Conservation (phyloP, 2,888 invertebrate species). For the Nasonovia ribisnigri region DNA sequence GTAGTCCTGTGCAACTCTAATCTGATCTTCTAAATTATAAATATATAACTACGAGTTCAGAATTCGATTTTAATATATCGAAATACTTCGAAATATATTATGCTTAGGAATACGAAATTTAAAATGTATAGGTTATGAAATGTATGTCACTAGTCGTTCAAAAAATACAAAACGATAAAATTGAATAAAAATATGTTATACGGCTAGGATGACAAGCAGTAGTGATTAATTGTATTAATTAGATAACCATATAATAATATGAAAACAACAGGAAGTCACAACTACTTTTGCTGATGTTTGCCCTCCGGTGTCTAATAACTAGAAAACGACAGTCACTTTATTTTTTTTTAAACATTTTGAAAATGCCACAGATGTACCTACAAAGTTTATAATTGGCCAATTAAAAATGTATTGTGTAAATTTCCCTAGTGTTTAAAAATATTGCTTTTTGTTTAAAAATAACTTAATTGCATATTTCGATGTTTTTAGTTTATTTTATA, state of each 20-base stretch:
- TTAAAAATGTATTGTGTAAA: too few species aligned
- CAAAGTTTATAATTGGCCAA: not conserved
- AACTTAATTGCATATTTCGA: too few species aligned
- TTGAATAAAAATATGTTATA: not conserved
- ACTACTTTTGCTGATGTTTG: not conserved
- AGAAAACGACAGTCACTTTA: not conserved
- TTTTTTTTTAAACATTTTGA: not conserved
- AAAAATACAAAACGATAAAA: not conserved
- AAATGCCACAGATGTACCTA: not conserved
- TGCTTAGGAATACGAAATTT: not conserved
- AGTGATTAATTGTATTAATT: not conserved
- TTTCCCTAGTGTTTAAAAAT: too few species aligned
- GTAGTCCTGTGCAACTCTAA: not conserved
- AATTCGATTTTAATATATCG: not conserved
- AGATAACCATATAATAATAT: not conserved
- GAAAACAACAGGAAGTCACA: not conserved
- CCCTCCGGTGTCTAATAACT: not conserved
- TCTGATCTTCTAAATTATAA: not conserved
- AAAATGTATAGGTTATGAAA: too few species aligned
- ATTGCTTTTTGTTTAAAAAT: too few species aligned
- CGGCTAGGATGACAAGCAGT: not conserved
- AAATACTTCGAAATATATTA: not conserved
- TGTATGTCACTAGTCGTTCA: not conserved
- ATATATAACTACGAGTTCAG: not conserved
- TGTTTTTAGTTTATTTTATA: too few species aligned